Percentiles rank a stretch among this genome's conserved stretches.
These are phyloP conservation scores for Parnassius smintheus DNA, from an alignment of 2,888 invertebrate species.

Conservation along the genomic window DNA sequence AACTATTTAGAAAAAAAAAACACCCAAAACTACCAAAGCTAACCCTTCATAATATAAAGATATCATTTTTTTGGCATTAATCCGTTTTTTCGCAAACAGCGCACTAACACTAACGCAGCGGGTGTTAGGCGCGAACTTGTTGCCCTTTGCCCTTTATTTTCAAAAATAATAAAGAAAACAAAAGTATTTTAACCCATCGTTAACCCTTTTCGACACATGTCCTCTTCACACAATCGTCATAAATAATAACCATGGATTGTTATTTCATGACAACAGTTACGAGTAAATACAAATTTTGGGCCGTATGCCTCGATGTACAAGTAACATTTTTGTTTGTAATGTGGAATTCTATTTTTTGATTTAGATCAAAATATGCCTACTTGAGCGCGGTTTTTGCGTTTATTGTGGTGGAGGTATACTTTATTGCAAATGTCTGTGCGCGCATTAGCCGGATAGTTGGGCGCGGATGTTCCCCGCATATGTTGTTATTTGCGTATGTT, in stretches of 20 bases:
- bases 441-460: slow-evolving; percentile 61
- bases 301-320: slow-evolving; percentile 25
- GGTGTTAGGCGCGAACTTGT: slow-evolving; percentile 68
- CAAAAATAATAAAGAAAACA: slow-evolving; percentile 68
- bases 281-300: slow-evolving; percentile 21
- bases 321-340: slow-evolving; percentile 10
- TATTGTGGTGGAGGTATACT: slow-evolving; percentile 56
- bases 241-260: slow-evolving; percentile 21
- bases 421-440: slow-evolving; percentile 62
- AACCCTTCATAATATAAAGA: slow-evolving; percentile 43
- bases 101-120: slow-evolving; percentile 52
- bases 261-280: slow-evolving; percentile 25
- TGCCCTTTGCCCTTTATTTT: slow-evolving; percentile 65
- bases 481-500: slow-evolving; percentile 55
- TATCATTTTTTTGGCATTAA: slow-evolving; percentile 52
- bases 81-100: slow-evolving; percentile 47
- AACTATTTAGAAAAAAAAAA: background rate
- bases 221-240: slow-evolving; percentile 31
- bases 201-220: slow-evolving; percentile 71
- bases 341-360: slow-evolving; percentile 27
- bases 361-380: slow-evolving; percentile 33
- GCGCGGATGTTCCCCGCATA: slow-evolving; percentile 50
- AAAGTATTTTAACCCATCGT: slow-evolving; percentile 61
- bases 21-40: slow-evolving; percentile 10
- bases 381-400: slow-evolving; percentile 41